Evolutionary conservation across 2,113 vertebrate genomes (phyloP).

Genomic region (Rhynchopsitta pachyrhyncha): DNA sequence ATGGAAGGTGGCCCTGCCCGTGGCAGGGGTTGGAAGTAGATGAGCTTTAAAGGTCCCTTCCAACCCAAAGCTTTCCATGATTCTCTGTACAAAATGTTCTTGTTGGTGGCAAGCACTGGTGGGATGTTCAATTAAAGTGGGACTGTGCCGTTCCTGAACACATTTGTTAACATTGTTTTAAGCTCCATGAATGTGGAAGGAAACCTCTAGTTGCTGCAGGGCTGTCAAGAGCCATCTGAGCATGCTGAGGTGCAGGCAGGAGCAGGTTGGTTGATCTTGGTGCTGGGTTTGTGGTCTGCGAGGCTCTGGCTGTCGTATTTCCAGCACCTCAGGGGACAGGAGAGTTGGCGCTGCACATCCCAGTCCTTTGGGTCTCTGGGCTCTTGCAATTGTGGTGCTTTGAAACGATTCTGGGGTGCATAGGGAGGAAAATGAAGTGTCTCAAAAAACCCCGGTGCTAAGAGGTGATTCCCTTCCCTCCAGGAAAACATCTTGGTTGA

Average conservation of each 20-base stretch:
- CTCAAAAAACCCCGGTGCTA: neutral
- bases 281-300: neutral
- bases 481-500: neutral
- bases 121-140: fast-evolving
- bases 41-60: neutral
- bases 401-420: neutral
- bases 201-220: neutral
- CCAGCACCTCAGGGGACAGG: neutral
- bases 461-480: neutral
- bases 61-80: neutral
- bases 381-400: neutral
- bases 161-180: fast-evolving
- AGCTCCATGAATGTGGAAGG: fast-evolving
- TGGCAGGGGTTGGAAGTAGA: neutral
- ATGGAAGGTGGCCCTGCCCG: neutral
- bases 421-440: neutral
- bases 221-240: neutral
- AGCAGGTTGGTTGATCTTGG: neutral
- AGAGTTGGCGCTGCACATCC: neutral
- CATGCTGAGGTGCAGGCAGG: neutral
- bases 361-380: neutral
- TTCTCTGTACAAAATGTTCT: neutral
- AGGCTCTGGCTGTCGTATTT: neutral
- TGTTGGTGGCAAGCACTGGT: fast-evolving
- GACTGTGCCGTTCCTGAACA: fast-evolving